phyloP scores from a whole-genome alignment of 2,797 vertebrate species.

The Oreonectes daqikongensis region DNA sequence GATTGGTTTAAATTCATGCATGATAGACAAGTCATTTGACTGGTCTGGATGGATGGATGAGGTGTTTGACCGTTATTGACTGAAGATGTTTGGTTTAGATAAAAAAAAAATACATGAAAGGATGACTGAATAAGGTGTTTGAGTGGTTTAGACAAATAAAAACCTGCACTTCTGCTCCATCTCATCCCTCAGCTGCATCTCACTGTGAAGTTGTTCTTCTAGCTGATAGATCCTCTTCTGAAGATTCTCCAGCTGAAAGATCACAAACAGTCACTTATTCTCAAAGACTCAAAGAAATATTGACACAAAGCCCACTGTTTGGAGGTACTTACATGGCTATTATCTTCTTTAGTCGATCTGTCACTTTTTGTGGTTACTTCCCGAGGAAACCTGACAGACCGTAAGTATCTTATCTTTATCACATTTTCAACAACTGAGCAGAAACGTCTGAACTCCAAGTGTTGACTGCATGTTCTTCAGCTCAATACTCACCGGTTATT shows the following conservation, averaged over 20 bases:
- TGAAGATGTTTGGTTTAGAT: background rate
- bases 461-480: background rate
- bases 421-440: background rate
- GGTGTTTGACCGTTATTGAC: too few relatives aligned
- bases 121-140: background rate
- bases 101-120: background rate
- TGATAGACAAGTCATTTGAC: background rate
- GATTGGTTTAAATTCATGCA: background rate
- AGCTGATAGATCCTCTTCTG: slow-evolving; percentile 95
- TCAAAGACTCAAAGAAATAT: background rate
- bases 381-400: slow-evolving; percentile 77
- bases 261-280: slow-evolving; percentile 2
- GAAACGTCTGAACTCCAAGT: background rate
- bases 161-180: slow-evolving; percentile 98
- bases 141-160: background rate
- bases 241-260: slow-evolving; percentile 90
- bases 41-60: background rate
- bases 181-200: slow-evolving; percentile 98
- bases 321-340: slow-evolving; percentile 86
- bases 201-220: slow-evolving; percentile 95
- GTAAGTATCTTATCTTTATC: background rate
- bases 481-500: slow-evolving; percentile 84
- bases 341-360: slow-evolving; percentile 88
- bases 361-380: slow-evolving; percentile 84
- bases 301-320: background rate